Conservation (phyloP, 2,797 vertebrate genomes). For the Podargus strigoides region DNA sequence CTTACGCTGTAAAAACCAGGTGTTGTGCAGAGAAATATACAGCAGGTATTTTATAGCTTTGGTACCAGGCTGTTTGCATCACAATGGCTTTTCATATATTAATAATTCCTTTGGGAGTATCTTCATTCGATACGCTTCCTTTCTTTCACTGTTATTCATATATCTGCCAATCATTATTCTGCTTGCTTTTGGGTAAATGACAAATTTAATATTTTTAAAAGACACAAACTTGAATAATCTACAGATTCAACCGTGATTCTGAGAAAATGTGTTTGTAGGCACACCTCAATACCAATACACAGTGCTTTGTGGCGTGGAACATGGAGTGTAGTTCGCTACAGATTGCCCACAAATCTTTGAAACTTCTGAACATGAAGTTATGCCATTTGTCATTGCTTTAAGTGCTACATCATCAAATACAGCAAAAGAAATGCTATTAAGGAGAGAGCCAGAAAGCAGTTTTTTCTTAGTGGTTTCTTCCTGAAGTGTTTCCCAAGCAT, state of each 20-base stretch:
- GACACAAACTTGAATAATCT: neutral
- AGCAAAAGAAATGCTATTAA: neutral
- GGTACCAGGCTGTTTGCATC: neutral
- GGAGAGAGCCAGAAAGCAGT: neutral
- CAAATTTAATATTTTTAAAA: neutral
- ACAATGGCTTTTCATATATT: neutral
- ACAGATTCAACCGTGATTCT: neutral
- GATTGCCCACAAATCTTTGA: neutral
- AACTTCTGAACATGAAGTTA: neutral
- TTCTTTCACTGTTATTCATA: neutral
- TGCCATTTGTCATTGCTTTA: neutral
- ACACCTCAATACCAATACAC: neutral
- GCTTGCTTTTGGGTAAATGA: neutral
- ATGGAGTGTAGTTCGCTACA: neutral
- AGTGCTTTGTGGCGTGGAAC: neutral
- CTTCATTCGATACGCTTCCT: neutral
- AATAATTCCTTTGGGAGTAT: neutral
- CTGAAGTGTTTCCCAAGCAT: neutral
- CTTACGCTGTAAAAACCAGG: neutral
- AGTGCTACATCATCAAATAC: neutral
- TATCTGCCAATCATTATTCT: neutral
- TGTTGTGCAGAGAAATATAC: neutral
- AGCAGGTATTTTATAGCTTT: neutral
- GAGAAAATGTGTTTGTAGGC: neutral
- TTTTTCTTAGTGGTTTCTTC: neutral